Evolutionary conservation across 2,113 vertebrate genomes (phyloP), one percentile per base, ranked within the genome.

Genomic region (Psilopsiagon aymara): DNA sequence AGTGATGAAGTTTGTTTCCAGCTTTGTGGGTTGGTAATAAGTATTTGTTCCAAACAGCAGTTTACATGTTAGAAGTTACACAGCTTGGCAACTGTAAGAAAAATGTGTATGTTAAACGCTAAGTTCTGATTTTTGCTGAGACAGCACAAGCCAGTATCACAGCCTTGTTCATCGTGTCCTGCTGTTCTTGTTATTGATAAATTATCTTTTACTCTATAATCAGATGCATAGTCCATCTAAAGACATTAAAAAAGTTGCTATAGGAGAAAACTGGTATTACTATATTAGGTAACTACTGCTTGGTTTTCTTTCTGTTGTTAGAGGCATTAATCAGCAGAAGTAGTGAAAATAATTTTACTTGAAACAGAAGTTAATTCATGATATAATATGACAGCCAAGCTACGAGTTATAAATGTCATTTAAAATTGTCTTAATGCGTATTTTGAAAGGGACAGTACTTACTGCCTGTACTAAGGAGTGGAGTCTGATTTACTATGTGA

Each of bases 31-130:
- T 19, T 60, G 16, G 8, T 69, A 76, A 28, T 52, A 70, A 84
- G 28, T 25, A 21, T 9, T 51, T 51, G 3, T 27, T 86, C 43
- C 33, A 62, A 33, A n/a, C 7, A 74, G 43, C 3, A 70, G 10
- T 27, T 70, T 20, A 31, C 0, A 0, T 17, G 0, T 10, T 80
- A 28, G 31, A 68, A 52, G 21, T 76, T 55, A n/a, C 0, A 17
- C 11, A 57, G 69, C 20, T 28, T n/a, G 67, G 21, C 51, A 82
- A 10, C 46, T 70, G 20, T 62, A 35, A 55, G 35, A 37, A 29
- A 39, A 59, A 25, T 19, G 5, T 33, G 2, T 35, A n/a, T 24
- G 27, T 63, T 88, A 15, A 73, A 59, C 44, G 3, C 29, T 19
- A 37, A 86, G 13, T 35, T 77, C 25, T 67, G 53, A n/a, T 57